Evolutionary conservation across 2,113 vertebrate genomes (phyloP).

Genomic region (Eublepharis macularius): DNA sequence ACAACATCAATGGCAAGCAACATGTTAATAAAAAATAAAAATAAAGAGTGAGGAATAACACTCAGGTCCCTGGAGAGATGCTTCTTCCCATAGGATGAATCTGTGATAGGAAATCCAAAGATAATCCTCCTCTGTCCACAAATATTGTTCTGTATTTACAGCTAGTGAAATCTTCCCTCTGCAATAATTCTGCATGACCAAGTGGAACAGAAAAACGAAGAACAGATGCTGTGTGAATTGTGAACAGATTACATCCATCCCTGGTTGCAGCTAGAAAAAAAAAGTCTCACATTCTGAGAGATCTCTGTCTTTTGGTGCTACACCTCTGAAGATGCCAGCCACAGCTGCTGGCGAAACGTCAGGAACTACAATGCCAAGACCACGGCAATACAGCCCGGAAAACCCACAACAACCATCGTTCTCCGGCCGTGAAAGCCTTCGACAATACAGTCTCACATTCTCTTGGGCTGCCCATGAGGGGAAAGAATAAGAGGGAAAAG

Average conservation of each 20-base stretch:
- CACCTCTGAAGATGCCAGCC: no score
- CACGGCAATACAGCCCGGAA: no score
- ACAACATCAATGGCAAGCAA: slow-evolving; percentile 30
- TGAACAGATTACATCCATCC: slow-evolving; percentile 11
- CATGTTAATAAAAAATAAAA: slow-evolving; percentile 17
- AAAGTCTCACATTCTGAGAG: background rate
- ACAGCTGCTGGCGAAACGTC: no score
- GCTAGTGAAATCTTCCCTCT: slow-evolving; percentile 16
- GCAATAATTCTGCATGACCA: background rate
- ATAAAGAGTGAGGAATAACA: slow-evolving; percentile 6
- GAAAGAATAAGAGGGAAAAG: background rate
- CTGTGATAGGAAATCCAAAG: slow-evolving; percentile 19
- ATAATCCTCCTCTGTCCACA: background rate
- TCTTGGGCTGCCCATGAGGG: background rate
- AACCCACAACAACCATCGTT: no score
- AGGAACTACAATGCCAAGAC: no score
- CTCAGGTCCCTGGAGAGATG: background rate
- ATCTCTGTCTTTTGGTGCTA: no score
- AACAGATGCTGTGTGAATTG: slow-evolving; percentile 2
- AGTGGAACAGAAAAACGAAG: slow-evolving; percentile 12
- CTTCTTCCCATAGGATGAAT: background rate
- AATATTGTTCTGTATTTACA: background rate
- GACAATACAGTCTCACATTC: background rate
- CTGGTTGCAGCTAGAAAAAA: slow-evolving; percentile 15
- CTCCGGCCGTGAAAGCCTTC: no score